These are phyloP conservation scores for Perodicticus potto DNA, from an alignment of 2,797 vertebrate genomes.

Conservation along the genomic window DNA sequence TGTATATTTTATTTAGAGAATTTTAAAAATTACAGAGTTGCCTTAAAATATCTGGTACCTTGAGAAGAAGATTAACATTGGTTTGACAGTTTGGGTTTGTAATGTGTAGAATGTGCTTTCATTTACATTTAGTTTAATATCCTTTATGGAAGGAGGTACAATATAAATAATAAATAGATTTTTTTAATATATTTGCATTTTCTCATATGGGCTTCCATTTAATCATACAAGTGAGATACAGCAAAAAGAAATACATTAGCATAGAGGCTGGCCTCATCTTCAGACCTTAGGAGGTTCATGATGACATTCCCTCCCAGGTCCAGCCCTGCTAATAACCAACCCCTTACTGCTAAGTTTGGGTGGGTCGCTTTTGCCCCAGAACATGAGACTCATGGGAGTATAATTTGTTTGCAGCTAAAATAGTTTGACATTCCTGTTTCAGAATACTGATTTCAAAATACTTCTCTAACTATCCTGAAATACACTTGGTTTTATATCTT, in stretches of 20 bases:
- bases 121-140: slow-evolving; percentile 13
- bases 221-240: neutral
- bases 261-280: neutral
- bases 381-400: neutral
- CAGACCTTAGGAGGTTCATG: rapidly evolving
- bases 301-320: neutral
- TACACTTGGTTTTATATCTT: neutral
- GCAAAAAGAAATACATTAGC: neutral
- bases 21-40: neutral
- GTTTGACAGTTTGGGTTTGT: neutral
- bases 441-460: neutral
- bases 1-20: neutral
- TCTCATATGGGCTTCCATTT: neutral
- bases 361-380: neutral
- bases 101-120: neutral
- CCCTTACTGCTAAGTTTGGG: neutral
- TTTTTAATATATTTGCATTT: neutral
- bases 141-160: neutral
- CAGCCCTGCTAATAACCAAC: neutral
- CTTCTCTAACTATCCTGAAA: neutral
- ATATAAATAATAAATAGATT: slow-evolving; percentile 20
- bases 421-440: neutral
- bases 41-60: neutral
- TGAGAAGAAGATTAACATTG: neutral
- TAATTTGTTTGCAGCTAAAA: neutral